Percentiles rank a stretch among this genome's conserved stretches.
Evolutionary conservation across 30 jellyfish, hydroid and myxozoan genomes (phyloP).

Genomic region (Aurelia coerulea): DNA sequence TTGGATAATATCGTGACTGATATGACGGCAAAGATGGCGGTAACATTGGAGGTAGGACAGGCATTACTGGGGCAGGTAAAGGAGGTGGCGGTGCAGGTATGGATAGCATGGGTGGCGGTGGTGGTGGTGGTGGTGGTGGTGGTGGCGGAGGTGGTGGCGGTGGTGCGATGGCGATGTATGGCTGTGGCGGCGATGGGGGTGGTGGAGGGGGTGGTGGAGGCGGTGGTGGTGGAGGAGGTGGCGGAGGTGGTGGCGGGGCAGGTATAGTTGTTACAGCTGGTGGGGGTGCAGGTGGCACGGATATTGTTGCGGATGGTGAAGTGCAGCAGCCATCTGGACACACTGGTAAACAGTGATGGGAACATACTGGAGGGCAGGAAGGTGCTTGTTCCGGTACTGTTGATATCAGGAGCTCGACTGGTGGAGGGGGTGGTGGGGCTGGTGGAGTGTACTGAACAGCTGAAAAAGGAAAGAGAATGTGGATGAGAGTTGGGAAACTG

Average conservation of each 20-base stretch:
- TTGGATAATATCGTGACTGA: slow-evolving; percentile 27
- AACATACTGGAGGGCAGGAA: slow-evolving; percentile 68
- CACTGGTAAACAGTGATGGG: slow-evolving; percentile 66
- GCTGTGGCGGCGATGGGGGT: slow-evolving; percentile 58
- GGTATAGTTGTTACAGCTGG: slow-evolving; percentile 43
- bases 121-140: slow-evolving; percentile 49
- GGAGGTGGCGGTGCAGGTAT: slow-evolving; percentile 41
- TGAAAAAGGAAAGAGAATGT: slow-evolving; percentile 10
- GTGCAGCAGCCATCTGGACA: slow-evolving; percentile 65
- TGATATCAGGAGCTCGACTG: slow-evolving; percentile 73
- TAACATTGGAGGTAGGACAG: slow-evolving; percentile 68
- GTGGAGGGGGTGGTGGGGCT: slow-evolving; percentile 83
- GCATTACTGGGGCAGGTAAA: slow-evolving; percentile 50
- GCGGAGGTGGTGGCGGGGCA: slow-evolving; percentile 76
- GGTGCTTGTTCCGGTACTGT: slow-evolving; percentile 55
- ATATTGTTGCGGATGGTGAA: not conserved
- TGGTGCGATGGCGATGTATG: slow-evolving; percentile 38
- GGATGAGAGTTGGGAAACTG: not conserved
- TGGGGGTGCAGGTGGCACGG: slow-evolving; percentile 83
- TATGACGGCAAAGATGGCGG: slow-evolving; percentile 56
- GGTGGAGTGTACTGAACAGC: slow-evolving; percentile 63
- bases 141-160: slow-evolving; percentile 59
- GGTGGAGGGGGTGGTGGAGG: slow-evolving; percentile 81
- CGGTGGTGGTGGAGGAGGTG: slow-evolving; percentile 65
- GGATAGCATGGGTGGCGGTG: slow-evolving; percentile 31